phyloP scores from a whole-genome alignment of 2,888 invertebrate genomes.

The Achlya flavicornis region DNA sequence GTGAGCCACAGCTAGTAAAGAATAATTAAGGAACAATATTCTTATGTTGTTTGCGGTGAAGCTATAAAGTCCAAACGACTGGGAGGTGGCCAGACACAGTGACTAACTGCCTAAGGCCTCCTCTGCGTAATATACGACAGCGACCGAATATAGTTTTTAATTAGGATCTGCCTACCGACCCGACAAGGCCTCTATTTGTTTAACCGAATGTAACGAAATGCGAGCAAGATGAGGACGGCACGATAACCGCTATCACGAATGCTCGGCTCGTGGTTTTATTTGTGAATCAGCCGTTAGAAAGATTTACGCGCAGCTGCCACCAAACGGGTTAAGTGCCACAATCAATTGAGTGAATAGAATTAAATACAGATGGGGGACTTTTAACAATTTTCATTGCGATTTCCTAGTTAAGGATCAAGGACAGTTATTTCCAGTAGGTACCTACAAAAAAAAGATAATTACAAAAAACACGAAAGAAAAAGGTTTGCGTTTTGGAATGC shows the following conservation, averaged over 20 bases:
- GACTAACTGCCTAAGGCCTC: slow-evolving; percentile 66
- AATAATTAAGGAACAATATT: slow-evolving; percentile 9
- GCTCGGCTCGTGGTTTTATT: slow-evolving; percentile 64
- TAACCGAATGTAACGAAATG: slow-evolving; percentile 66
- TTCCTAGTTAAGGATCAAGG: slow-evolving; percentile 32
- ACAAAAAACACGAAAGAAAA: not conserved
- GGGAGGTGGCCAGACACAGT: slow-evolving; percentile 67
- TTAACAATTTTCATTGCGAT: slow-evolving; percentile 44
- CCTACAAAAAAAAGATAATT: not conserved
- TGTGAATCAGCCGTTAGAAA: slow-evolving; percentile 66
- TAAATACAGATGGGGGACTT: slow-evolving; percentile 46
- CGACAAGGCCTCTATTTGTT: slow-evolving; percentile 74
- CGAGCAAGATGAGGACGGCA: slow-evolving; percentile 56
- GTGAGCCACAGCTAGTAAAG: not conserved
- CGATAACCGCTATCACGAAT: slow-evolving; percentile 70
- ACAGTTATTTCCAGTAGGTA: not conserved
- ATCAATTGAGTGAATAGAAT: slow-evolving; percentile 66
- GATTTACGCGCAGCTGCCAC: slow-evolving; percentile 66
- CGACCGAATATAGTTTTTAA: slow-evolving; percentile 76
- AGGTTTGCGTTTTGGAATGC: slow-evolving; percentile 30
- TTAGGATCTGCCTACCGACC: slow-evolving; percentile 74
- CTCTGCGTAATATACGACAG: slow-evolving; percentile 70
- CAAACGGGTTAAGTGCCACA: slow-evolving; percentile 62
- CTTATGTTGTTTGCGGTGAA: not conserved
- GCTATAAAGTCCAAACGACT: slow-evolving; percentile 64